A percentile compares a stretch with the other conserved stretches of the same genome.
Evolutionary conservation across 53 echinoderm and acorn worm genomes (phyloP).

Genomic region (Echinometra lucunter): DNA sequence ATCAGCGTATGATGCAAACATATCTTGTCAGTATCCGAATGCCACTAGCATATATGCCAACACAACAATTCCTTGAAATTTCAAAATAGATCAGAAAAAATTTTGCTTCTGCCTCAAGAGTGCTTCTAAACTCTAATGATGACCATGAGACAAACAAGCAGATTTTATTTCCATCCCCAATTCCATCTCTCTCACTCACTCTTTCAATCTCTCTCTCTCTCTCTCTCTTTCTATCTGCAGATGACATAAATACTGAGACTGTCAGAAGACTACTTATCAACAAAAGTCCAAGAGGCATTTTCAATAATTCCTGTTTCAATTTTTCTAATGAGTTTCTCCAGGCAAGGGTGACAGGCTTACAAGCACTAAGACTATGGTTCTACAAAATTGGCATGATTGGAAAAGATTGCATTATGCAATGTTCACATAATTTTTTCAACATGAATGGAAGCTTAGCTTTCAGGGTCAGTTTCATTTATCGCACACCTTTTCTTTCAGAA

Average conservation of each 20-base stretch:
- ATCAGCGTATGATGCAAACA: too few relatives aligned
- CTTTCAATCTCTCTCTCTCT: too few relatives aligned
- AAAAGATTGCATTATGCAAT: not conserved
- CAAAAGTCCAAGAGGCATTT: conserved; percentile 27
- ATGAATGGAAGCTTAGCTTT: not conserved
- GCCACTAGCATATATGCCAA: too few relatives aligned
- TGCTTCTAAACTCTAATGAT: not conserved
- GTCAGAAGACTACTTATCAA: conserved; percentile 9
- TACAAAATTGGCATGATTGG: not conserved
- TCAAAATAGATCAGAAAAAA: not conserved
- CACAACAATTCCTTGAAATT: not conserved
- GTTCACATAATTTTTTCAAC: not conserved
- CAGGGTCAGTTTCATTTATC: too few relatives aligned
- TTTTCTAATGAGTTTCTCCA: conserved; percentile 21
- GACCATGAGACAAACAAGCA: not conserved
- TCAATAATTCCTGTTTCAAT: not conserved
- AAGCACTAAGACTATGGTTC: not conserved
- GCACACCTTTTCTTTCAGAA: not conserved
- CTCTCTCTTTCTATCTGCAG: not conserved
- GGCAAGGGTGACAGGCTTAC: not conserved
- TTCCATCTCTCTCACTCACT: not conserved
- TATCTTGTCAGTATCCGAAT: too few relatives aligned
- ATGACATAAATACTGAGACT: not conserved
- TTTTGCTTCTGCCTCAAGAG: not conserved
- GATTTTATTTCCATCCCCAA: not conserved